Evolutionary conservation across 2,888 invertebrate genomes (phyloP), one percentile per base, ranked within the genome.

Genomic region (Colletes collaris): DNA sequence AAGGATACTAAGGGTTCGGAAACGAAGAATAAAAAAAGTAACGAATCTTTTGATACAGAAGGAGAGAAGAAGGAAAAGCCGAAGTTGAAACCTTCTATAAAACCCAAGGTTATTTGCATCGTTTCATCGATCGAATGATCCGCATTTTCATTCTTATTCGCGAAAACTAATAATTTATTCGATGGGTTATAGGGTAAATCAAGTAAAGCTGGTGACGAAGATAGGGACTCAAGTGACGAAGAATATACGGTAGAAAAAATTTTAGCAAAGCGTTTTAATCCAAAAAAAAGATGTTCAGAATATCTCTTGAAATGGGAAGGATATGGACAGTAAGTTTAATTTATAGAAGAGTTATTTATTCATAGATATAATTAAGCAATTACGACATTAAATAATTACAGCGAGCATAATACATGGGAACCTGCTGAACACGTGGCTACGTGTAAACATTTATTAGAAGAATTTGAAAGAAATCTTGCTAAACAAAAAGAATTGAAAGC

Each of bases 251-350:
- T 97, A 0, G 97, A 97, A 92, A 97, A 96, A 93, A 97, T 97
- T 80, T 94, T 97, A 62, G 97, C 97, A 46, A 97, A 97, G 93
- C 94, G 97, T 58, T 97, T 96, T 92, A 97, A 97, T 94, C 96
- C 97, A 7, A 94, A 93, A 86, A 95, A 95, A 82, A 96, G 96
- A 91, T 96, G 96, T 88, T 96, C 96, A 85, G 97, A 97, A 93
- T 97, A 97, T 93, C 94, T 97, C 89, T 95, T 97, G 65, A 97
- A 97, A 92, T 97, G 97, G 97, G 97, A 97, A 91, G 96, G 96
- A 63, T 96, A 96, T 88, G 94, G 96, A 37, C 96, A 96, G 95
- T 96, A 86, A 95, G 96, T 87, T 77, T 74, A 56, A 62, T 56
- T 59, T 60, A 8, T 66, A n/a, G 40, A 40, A 67, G 27, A 3